Percentiles rank a stretch among this genome's conserved stretches.
phyloP scores from a whole-genome alignment of 2,113 vertebrate genomes.

The Plestiodon gilberti region DNA sequence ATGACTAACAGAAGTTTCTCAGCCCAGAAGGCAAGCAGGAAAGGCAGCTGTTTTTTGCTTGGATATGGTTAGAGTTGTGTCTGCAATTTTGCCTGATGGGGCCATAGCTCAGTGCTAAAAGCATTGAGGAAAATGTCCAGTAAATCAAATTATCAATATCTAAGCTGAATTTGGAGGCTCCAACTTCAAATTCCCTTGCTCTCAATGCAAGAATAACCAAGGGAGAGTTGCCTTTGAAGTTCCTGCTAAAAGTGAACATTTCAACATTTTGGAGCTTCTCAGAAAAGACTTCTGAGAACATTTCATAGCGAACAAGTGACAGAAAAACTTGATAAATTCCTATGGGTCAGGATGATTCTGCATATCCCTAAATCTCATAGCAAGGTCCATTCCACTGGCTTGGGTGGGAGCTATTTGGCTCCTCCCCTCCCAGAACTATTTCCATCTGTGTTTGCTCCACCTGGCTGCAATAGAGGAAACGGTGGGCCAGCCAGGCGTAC shows the following conservation, averaged over 20 bases:
- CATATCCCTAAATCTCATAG: not conserved
- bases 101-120: too few relatives aligned
- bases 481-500: constrained; percentile 40
- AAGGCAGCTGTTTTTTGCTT: not conserved
- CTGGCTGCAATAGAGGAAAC: not conserved
- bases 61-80: not conserved
- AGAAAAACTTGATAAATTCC: not conserved
- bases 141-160: not conserved
- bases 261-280: not conserved
- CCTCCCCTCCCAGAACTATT: not conserved
- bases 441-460: not conserved
- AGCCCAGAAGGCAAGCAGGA: too few relatives aligned
- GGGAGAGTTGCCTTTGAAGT: not conserved
- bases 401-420: not conserved
- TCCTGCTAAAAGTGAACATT: not conserved
- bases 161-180: not conserved
- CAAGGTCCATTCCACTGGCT: too few relatives aligned
- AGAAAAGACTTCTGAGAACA: not conserved
- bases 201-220: not conserved
- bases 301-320: not conserved
- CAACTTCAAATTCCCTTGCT: too few relatives aligned
- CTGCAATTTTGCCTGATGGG: not conserved
- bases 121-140: too few relatives aligned
- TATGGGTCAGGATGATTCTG: not conserved
- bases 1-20: too few relatives aligned